phyloP scores from a whole-genome alignment of 2,797 vertebrate species.

The Anisognathus igniventris region DNA sequence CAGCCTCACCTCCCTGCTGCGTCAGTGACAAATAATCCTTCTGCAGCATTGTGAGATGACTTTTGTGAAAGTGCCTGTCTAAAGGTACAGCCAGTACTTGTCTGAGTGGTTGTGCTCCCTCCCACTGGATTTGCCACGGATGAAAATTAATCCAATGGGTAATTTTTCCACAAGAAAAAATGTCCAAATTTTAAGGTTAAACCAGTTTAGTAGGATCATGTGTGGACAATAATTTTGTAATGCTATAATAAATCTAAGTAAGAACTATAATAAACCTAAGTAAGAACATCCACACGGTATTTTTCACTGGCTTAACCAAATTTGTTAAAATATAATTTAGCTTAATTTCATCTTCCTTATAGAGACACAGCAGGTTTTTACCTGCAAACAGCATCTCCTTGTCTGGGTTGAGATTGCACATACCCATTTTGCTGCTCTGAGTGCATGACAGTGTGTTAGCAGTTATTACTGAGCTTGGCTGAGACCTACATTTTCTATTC shows the following conservation, averaged over 20 bases:
- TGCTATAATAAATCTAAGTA: background rate
- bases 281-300: background rate
- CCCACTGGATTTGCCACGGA: background rate
- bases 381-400: background rate
- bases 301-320: conserved; percentile 8
- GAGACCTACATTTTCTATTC: conserved; percentile 8
- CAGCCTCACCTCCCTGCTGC: background rate
- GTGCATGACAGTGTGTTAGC: background rate
- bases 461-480: conserved; percentile 7
- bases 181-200: background rate
- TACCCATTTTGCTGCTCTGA: background rate
- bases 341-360: background rate
- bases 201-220: background rate
- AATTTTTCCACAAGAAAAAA: background rate
- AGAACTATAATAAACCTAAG: background rate
- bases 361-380: conserved; percentile 12
- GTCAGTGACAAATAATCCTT: background rate
- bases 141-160: background rate
- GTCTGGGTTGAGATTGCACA: background rate
- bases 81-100: background rate
- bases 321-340: background rate
- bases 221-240: background rate
- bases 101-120: background rate
- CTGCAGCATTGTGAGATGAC: background rate
- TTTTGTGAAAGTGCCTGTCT: background rate